Conservation (phyloP, 2,888 invertebrate genomes). For the Diplolepis rosae region DNA sequence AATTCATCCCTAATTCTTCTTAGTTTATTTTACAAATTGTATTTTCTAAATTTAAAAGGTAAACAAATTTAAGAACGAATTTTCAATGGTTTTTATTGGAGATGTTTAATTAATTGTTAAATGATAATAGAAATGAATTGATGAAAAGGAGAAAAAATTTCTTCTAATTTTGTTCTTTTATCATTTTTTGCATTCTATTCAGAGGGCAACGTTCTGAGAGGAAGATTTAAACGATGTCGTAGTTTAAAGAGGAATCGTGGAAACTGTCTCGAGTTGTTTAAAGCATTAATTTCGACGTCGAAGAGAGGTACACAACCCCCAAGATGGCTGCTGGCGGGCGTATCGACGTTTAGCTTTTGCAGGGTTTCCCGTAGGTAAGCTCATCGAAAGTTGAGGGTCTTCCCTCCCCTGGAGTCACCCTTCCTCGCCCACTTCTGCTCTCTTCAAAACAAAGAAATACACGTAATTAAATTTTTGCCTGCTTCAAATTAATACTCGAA, state of each 20-base stretch:
- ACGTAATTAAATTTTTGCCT: conserved; percentile 69
- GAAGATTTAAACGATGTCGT: background rate
- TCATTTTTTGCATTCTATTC: no score
- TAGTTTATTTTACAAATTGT: background rate
- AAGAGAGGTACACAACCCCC: conserved; percentile 65
- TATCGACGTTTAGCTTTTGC: conserved; percentile 73
- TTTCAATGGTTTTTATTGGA: no score
- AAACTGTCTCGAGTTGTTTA: conserved; percentile 57
- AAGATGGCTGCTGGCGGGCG: conserved; percentile 70
- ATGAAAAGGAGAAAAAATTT: no score
- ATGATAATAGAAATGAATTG: no score
- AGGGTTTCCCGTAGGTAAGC: conserved; percentile 73
- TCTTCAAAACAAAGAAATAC: conserved; percentile 70
- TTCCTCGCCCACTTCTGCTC: conserved; percentile 59
- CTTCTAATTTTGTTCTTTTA: no score
- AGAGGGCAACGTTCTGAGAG: conserved; percentile 11
- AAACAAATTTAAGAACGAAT: no score
- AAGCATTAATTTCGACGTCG: conserved; percentile 61
- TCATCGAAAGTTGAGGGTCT: conserved; percentile 73
- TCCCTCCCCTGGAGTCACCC: conserved; percentile 70
- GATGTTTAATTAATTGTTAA: no score
- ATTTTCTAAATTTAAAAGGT: background rate
- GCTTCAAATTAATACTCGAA: conserved; percentile 11
- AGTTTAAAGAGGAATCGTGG: conserved; percentile 30
- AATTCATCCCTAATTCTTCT: background rate